Conservation (phyloP, 2,113 vertebrate genomes). For the Planiliza haematocheilus region DNA sequence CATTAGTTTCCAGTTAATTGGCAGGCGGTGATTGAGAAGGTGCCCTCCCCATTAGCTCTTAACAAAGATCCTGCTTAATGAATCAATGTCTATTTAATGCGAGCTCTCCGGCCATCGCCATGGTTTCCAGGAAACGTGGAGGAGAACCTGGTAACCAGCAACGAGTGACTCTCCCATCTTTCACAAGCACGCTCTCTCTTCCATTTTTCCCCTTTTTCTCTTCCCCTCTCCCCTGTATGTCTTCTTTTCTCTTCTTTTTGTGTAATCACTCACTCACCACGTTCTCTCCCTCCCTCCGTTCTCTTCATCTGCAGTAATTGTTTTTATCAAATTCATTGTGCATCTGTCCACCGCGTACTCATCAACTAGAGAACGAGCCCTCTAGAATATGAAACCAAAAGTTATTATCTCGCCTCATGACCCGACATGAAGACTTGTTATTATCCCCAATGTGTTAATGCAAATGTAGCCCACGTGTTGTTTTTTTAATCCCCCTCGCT, state of each 20-base stretch:
- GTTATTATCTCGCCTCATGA: slow-evolving; percentile 23
- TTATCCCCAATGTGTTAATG: neutral
- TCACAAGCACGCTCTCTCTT: neutral
- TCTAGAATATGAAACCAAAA: slow-evolving; percentile 14
- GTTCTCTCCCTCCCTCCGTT: neutral
- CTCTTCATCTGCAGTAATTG: slow-evolving; percentile 48
- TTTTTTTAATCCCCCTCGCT: neutral
- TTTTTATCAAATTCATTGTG: slow-evolving; percentile 41
- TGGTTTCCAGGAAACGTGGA: slow-evolving; percentile 59
- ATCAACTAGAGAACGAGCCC: slow-evolving; percentile 9
- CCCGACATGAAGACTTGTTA: slow-evolving; percentile 13
- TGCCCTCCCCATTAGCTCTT: slow-evolving; percentile 46
- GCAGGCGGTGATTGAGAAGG: slow-evolving; percentile 43
- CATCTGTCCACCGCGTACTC: slow-evolving; percentile 6
- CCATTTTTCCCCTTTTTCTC: slow-evolving; percentile 24
- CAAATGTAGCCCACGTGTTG: too few relatives aligned
- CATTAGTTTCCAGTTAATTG: slow-evolving; percentile 36
- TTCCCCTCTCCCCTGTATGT: slow-evolving; percentile 10
- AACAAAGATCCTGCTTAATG: slow-evolving; percentile 62
- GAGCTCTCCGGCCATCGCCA: slow-evolving; percentile 22
- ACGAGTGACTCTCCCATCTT: neutral
- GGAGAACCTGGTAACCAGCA: slow-evolving; percentile 37
- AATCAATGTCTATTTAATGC: slow-evolving; percentile 65
- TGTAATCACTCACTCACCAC: neutral
- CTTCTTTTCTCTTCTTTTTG: too few relatives aligned